Evolutionary conservation across 2,113 vertebrate genomes (phyloP), one percentile per base, ranked within the genome.

Genomic region (Arvicanthis niloticus): DNA sequence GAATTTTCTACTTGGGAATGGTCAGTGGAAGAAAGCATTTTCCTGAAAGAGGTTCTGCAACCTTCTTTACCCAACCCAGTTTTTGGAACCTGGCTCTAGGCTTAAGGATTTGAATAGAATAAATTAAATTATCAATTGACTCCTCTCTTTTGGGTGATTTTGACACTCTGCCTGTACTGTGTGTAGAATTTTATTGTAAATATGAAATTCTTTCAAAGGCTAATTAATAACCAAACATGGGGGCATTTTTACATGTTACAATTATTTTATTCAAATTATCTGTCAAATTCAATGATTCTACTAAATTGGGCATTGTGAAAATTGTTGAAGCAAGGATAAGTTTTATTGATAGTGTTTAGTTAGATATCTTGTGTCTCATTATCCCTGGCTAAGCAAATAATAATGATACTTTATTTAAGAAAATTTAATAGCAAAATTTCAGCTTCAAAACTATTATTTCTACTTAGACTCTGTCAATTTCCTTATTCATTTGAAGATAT

Each of bases 321-420:
- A 42, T 93, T 77, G 1, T 65, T 70, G 86, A 76, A 95, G 93
- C 53, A 81, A 93, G 72, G 58, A 45, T 89, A 37, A 60, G 4
- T 72, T 75, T 91, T 92, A 94, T 19, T 87, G 78, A 90, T 90
- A 90, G 70, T 90, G 40, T 93, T 88, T 89, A 40, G 53, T 88
- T 87, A 86, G 84, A 89, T 89, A 60, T 68, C 10, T 29, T 87
- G 31, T 95, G n/a, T 93, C 93, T 95, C 62, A 96, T 78, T 94
- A 96, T 22, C n/a, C 31, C 76, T 94, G 75, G 87, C 92, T 89
- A 90, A 89, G 80, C 65, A 51, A 78, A 75, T 56, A 82, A 75
- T 93, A 80, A 92, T 93, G 37, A 58, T 58, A 51, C 89, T 93
- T 95, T 48, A 68, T 53, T 94, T 91, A 72, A 60, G 26, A 85